Evolutionary conservation across 2,797 vertebrate species (phyloP).

Genomic region (Catostomus latipinnis): DNA sequence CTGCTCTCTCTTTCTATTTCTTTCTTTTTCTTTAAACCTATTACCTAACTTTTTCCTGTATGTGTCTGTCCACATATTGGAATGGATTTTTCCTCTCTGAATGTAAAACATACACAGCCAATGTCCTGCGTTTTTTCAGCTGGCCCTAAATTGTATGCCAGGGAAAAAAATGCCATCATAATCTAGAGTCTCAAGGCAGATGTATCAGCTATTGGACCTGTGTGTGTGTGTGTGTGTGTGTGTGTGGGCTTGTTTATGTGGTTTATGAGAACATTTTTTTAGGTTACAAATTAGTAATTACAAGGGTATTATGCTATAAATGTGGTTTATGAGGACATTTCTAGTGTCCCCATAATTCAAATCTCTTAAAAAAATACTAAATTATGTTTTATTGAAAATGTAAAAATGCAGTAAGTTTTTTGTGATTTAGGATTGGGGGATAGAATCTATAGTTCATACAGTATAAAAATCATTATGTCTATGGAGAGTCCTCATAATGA

Average conservation of each 20-base stretch:
- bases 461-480: too few species aligned
- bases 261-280: too few species aligned
- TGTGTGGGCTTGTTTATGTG: neutral
- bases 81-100: neutral
- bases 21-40: conserved; percentile 4
- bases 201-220: neutral
- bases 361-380: too few species aligned
- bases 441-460: too few species aligned
- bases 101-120: neutral
- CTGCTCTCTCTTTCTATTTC: neutral
- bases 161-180: conserved; percentile 3
- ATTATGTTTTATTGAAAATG: too few species aligned
- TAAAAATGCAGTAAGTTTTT: too few species aligned
- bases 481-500: too few species aligned
- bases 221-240: neutral
- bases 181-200: neutral
- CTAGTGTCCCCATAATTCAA: too few species aligned
- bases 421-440: too few species aligned
- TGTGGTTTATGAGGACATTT: too few species aligned
- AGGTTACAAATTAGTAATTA: too few species aligned
- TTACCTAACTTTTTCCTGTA: neutral
- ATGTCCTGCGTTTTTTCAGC: neutral
- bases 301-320: too few species aligned
- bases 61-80: neutral
- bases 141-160: conserved; percentile 3